phyloP scores from a whole-genome alignment of 2,113 vertebrate genomes.

The Mastomys natalensis region DNA sequence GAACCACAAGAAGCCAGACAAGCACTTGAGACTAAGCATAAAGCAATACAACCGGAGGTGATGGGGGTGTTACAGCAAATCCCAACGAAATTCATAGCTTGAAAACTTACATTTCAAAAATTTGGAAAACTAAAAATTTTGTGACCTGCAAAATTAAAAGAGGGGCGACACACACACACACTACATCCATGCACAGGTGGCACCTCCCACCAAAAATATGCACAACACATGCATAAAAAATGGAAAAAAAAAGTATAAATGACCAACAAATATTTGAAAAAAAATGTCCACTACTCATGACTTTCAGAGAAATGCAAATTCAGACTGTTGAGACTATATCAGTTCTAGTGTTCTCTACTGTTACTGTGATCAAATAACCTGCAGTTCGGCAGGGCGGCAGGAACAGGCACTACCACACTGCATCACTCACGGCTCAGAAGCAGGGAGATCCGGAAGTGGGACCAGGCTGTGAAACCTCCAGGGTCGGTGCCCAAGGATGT shows the following conservation, averaged over 20 bases:
- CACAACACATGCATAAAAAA: not conserved
- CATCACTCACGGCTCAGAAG: not conserved
- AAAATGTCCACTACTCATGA: no score
- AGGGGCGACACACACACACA: not conserved
- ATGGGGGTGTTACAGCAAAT: not conserved
- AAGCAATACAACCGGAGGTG: not conserved
- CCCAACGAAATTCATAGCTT: not conserved
- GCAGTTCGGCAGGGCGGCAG: not conserved
- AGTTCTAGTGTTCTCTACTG: not conserved
- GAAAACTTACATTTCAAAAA: not conserved
- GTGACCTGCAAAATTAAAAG: not conserved
- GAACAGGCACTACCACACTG: not conserved
- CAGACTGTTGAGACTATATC: not conserved
- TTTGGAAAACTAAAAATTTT: not conserved
- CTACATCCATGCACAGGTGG: no score
- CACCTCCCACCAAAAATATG: not conserved
- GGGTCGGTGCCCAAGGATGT: not conserved
- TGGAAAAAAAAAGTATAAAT: not conserved
- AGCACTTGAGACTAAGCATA: not conserved
- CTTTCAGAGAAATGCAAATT: not conserved
- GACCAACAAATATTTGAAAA: not conserved
- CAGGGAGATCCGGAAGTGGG: not conserved
- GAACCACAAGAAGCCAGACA: not conserved
- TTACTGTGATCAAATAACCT: not conserved
- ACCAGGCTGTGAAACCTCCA: not conserved